phyloP scores from a whole-genome alignment of 2,888 invertebrate genomes.

The Acrobeloides nanus region DNA sequence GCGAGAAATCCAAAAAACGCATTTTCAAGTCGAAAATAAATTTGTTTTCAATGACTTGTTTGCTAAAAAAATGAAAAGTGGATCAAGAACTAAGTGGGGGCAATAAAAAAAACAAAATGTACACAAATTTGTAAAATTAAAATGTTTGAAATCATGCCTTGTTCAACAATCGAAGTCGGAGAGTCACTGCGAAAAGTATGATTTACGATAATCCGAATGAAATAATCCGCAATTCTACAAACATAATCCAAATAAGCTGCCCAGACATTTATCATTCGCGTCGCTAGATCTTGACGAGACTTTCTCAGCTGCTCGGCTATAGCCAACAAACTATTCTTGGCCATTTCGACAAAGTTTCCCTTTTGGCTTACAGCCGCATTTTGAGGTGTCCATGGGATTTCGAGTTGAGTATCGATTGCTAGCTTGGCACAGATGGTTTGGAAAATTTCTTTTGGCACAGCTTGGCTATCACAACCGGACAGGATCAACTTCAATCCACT shows the following conservation, averaged over 20 bases:
- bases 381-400: conserved; percentile 1
- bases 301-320: conserved; percentile 18
- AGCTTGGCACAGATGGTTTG: conserved; percentile 12
- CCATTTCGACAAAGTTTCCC: conserved; percentile 1
- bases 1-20: no score
- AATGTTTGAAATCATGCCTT: no score
- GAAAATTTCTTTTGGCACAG: conserved; percentile 33
- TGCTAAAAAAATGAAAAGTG: no score
- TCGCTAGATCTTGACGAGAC: conserved; percentile 21
- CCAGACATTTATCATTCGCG: conserved; percentile 24
- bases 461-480: conserved; percentile 33
- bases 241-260: conserved; percentile 21
- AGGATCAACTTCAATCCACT: conserved; percentile 37
- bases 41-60: no score
- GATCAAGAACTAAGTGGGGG: no score
- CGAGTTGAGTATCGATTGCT: conserved; percentile 10
- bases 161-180: conserved; percentile 25
- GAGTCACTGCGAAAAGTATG: conserved; percentile 20
- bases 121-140: no score
- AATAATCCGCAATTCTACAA: conserved; percentile 23
- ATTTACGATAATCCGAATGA: conserved; percentile 22
- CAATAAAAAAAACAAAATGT: no score
- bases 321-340: conserved; percentile 16
- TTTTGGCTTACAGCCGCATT: conserved; percentile 2
- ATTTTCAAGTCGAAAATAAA: no score